Percentiles rank a stretch among this genome's conserved stretches.
These are phyloP conservation scores for Promerops cafer DNA, from an alignment of 2,113 vertebrate genomes.

Conservation along the genomic window DNA sequence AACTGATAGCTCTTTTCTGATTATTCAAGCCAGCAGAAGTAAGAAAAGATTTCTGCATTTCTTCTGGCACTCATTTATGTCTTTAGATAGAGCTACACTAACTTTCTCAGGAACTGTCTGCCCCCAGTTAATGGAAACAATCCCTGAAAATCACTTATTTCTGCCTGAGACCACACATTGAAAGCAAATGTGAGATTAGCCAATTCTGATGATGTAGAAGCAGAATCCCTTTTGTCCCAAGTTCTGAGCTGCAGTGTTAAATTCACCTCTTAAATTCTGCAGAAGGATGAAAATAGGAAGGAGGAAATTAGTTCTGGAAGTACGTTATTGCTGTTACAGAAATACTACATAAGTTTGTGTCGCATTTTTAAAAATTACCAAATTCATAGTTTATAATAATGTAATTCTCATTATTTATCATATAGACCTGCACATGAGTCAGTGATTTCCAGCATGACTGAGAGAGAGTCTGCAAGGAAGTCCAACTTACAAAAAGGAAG, in stretches of 20 bases:
- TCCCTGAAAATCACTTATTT: not conserved
- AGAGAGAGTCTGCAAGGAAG: not conserved
- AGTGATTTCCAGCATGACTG: not conserved
- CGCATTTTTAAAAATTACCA: not conserved
- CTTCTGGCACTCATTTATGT: not conserved
- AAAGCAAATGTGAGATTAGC: not conserved
- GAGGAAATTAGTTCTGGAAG: not conserved
- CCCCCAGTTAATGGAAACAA: not conserved
- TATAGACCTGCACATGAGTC: not conserved
- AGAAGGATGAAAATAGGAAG: not conserved
- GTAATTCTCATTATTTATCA: not conserved
- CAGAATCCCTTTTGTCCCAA: not conserved
- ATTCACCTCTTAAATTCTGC: not conserved
- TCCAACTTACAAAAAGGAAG: not conserved
- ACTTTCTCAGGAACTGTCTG: not conserved
- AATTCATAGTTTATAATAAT: not conserved
- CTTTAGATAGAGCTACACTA: not conserved
- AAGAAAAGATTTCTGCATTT: not conserved
- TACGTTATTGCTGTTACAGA: not conserved
- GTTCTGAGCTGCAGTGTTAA: not conserved
- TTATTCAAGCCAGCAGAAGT: not conserved
- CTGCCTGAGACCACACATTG: not conserved
- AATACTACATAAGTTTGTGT: not conserved
- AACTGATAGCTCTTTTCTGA: not conserved
- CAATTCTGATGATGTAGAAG: not conserved